Evolutionary conservation across 2,888 invertebrate species (phyloP).

Genomic region (Drosophila villosipedis): DNA sequence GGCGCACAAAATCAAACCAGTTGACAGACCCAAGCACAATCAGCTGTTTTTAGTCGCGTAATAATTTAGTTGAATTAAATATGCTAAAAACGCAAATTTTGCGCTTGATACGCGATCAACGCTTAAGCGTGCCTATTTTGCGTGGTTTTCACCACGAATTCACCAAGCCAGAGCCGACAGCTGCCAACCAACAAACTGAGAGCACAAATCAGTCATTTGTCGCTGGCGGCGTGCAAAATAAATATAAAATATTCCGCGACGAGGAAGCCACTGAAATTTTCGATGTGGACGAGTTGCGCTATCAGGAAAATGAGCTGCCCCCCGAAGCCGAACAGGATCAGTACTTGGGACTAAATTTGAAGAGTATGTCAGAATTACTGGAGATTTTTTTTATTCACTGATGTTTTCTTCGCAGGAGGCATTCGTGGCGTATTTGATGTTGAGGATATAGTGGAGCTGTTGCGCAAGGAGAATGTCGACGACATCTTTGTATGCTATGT

Average conservation of each 20-base stretch:
- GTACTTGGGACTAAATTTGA: constrained; percentile 87
- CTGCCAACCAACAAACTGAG: constrained; percentile 12
- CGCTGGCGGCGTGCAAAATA: constrained; percentile 86
- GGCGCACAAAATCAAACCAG: not conserved
- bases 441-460: constrained; percentile 91
- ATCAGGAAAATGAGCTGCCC: constrained; percentile 56
- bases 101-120: constrained; percentile 71
- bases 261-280: constrained; percentile 89
- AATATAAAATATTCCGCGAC: constrained; percentile 90
- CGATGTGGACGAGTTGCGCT: constrained; percentile 90
- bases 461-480: constrained; percentile 91
- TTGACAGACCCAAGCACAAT: constrained; percentile 15
- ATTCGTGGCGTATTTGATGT: constrained; percentile 94
- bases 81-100: constrained; percentile 74
- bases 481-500: constrained; percentile 93
- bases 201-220: constrained; percentile 57
- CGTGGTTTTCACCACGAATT: constrained; percentile 83
- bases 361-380: constrained; percentile 83
- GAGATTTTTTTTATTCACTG: not conserved
- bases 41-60: constrained; percentile 57
- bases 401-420: constrained; percentile 88
- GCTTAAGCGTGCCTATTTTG: constrained; percentile 70
- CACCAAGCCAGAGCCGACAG: constrained; percentile 60
- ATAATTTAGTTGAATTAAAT: constrained; percentile 32
- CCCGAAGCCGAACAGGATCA: constrained; percentile 51